Evolutionary conservation across 2,113 vertebrate genomes (phyloP).

Genomic region (Nothoprocta pentlandii): DNA sequence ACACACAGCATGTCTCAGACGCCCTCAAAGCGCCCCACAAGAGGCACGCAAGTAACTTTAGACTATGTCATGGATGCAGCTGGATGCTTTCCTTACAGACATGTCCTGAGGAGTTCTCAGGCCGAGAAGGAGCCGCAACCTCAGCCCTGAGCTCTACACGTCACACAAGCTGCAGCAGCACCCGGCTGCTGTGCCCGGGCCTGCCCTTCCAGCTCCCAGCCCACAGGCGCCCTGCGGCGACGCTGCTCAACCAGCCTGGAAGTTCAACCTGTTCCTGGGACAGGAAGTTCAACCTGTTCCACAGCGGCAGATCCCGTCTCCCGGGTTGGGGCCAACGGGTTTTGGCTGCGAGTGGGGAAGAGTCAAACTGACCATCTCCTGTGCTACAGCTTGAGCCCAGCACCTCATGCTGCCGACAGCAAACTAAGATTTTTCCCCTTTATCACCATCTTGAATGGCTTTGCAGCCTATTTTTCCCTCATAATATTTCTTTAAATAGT

Average conservation of each 20-base stretch:
- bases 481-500: not conserved
- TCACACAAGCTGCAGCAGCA: not conserved
- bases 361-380: not conserved
- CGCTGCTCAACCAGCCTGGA: too few species aligned
- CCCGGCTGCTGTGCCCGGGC: not conserved
- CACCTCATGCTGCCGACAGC: not conserved
- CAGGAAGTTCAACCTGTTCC: not conserved
- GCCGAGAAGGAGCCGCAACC: not conserved
- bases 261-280: not conserved
- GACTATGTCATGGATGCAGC: not conserved
- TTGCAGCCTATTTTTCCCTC: not conserved
- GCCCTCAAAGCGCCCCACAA: accelerated
- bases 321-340: not conserved
- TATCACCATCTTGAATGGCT: not conserved
- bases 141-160: not conserved
- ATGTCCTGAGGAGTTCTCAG: not conserved
- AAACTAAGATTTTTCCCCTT: not conserved
- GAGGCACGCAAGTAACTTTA: not conserved
- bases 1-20: accelerated
- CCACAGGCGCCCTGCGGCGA: accelerated
- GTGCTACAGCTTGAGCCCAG: not conserved
- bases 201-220: not conserved
- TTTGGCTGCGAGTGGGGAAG: not conserved
- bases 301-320: not conserved
- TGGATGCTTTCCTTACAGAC: not conserved